Evolutionary conservation across 2,113 vertebrate species (phyloP).

Genomic region (Odontesthes bonariensis): DNA sequence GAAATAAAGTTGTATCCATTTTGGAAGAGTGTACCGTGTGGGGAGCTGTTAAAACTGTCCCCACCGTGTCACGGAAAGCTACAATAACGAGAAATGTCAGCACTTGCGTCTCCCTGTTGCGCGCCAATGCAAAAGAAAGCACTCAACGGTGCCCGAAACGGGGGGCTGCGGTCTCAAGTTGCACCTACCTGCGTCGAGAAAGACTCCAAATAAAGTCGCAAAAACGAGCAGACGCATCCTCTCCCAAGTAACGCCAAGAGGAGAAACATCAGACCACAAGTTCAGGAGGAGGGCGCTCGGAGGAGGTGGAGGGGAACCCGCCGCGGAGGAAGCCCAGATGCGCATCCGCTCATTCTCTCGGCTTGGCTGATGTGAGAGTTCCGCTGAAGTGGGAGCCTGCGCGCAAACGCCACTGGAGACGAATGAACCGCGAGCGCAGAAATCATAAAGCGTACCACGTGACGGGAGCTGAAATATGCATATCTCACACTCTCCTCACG

Average conservation of each 20-base stretch:
- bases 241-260: constrained; percentile 50
- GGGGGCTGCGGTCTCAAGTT: constrained; percentile 14
- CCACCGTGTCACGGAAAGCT: no score
- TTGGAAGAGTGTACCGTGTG: no score
- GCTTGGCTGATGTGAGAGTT: constrained; percentile 12
- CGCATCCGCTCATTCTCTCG: constrained; percentile 42
- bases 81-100: neutral
- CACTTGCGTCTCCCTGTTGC: neutral
- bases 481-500: neutral
- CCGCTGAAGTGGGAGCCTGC: constrained; percentile 23
- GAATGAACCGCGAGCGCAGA: constrained; percentile 21
- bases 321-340: constrained; percentile 26
- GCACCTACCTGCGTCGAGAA: constrained; percentile 76
- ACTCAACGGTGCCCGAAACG: neutral
- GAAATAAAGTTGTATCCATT: neutral
- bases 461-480: constrained; percentile 22
- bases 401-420: constrained; percentile 24
- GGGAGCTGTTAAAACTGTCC: no score
- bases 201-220: constrained; percentile 78
- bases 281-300: neutral
- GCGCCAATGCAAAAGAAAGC: no score
- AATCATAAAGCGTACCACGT: constrained; percentile 52
- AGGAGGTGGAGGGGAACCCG: constrained; percentile 17
- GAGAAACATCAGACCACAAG: constrained; percentile 69
- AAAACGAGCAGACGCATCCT: constrained; percentile 79